Evolutionary conservation across 2,113 vertebrate genomes (phyloP).

Genomic region (Ia io): DNA sequence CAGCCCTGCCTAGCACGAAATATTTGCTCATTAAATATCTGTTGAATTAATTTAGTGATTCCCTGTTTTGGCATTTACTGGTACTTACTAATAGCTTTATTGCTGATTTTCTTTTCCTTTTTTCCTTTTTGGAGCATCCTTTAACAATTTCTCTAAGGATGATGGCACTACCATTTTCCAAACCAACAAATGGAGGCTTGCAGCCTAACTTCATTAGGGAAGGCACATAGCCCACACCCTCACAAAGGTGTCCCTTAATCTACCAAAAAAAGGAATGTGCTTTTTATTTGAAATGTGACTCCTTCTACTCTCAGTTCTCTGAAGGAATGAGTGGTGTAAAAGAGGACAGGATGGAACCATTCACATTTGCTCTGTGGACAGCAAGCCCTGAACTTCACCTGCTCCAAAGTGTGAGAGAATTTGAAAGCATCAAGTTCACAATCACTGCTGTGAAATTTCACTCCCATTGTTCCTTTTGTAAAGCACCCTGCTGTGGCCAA

Average conservation of each 20-base stretch:
- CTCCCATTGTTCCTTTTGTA: background rate
- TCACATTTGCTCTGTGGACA: background rate
- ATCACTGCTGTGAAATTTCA: too few species aligned
- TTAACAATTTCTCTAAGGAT: background rate
- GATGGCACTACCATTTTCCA: background rate
- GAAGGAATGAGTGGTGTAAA: background rate
- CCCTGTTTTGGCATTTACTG: background rate
- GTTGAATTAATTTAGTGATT: background rate
- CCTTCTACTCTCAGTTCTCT: background rate
- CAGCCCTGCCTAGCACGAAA: background rate
- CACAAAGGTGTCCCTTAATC: background rate
- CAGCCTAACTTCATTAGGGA: background rate
- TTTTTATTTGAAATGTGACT: background rate
- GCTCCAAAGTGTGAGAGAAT: background rate
- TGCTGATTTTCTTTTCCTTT: background rate
- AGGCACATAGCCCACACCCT: background rate
- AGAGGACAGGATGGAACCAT: background rate
- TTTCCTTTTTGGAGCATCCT: background rate
- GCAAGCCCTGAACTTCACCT: background rate
- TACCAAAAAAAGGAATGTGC: background rate
- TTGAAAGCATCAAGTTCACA: background rate
- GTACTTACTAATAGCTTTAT: background rate
- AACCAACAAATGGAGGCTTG: background rate
- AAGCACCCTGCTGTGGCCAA: background rate
- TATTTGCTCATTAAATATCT: background rate